Base-by-base conservation (phyloP, 2,888 invertebrate species). In the Myopa tessellatipennis region DNA sequence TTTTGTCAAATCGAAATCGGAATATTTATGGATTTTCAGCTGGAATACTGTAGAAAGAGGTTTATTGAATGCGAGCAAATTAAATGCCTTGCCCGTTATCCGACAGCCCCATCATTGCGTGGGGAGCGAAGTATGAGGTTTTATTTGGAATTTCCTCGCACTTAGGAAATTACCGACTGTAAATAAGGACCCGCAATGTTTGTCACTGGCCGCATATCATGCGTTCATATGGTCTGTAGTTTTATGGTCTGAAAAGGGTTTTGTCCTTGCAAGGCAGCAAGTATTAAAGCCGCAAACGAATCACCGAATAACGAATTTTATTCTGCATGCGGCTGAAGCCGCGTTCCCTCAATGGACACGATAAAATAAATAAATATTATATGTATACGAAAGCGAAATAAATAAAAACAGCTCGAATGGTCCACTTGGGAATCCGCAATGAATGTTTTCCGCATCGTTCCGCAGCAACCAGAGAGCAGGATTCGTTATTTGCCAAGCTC, bases 151-250 rank as follows among this genome's bases (percentile, higher is more conserved):
- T 50, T 14, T 10, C 50, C 50, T 50, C 50, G 55, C 55, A 55
- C 8, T n/a, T n/a, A 55, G 55, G 55, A 55, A n/a, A n/a, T n/a
- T n/a, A n/a, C n/a, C n/a, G n/a, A n/a, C n/a, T n/a, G n/a, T n/a
- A n/a, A n/a, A n/a, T n/a, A n/a, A n/a, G n/a, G n/a, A n/a, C 65
- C 50, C 63, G 63, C 26, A 61, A 73, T 73, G 63, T 73, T 73
- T 73, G 73, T 73, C 73, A 73, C 73, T 61, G 73, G 63, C 73
- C 61, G 73, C 50, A 2, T 14, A 14, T 50, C 50, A 26, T 26
- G 26, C 26, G 2, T 26, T 26, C 26, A 26, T 14, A 14, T 14
- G 50, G 50, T 14, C 10, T 10, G 14, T 3, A 50, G 50, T 50
- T 50, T 50, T 50, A 50, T 50, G 10, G 55, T 16, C 55, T 10